These are phyloP conservation scores for Caenorhabditis wallacei DNA, from an alignment of 2,888 invertebrate genomes.

Conservation along the genomic window DNA sequence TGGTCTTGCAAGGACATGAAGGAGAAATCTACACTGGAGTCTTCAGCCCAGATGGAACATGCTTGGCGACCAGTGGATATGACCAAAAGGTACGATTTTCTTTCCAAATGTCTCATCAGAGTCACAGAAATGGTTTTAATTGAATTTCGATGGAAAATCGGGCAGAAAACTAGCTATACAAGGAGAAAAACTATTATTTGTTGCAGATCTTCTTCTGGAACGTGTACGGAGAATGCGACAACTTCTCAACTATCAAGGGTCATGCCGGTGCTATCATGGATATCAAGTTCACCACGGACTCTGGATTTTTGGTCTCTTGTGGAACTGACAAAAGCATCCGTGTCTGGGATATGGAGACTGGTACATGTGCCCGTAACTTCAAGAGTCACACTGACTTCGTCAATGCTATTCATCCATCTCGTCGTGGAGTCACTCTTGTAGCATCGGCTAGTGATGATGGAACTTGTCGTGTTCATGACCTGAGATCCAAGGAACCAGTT, in stretches of 20 bases:
- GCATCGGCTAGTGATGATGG: conserved; percentile 97
- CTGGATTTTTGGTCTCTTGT: conserved; percentile 88
- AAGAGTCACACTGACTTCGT: conserved; percentile 86
- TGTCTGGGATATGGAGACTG: conserved; percentile 95
- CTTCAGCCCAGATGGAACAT: conserved; percentile 97
- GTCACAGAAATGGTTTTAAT: too few relatives aligned
- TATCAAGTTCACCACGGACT: conserved; percentile 85
- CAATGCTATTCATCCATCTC: conserved; percentile 86
- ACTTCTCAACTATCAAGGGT: conserved; percentile 93
- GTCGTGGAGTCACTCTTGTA: conserved; percentile 93
- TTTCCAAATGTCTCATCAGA: too few relatives aligned
- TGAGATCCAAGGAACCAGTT: conserved; percentile 90
- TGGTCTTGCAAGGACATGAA: conserved; percentile 91
- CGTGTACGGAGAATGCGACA: conserved; percentile 98
- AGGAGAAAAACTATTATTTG: too few relatives aligned
- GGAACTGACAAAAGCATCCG: conserved; percentile 96
- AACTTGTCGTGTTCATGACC: conserved; percentile 88
- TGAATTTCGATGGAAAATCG: too few relatives aligned
- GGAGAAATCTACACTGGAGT: conserved; percentile 95
- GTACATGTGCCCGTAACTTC: conserved; percentile 89
- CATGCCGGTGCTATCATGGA: conserved; percentile 97
- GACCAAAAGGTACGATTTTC: conserved; percentile 93
- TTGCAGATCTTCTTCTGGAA: conserved; percentile 89
- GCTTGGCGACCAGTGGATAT: conserved; percentile 95
- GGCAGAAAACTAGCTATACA: too few relatives aligned